phyloP scores from a whole-genome alignment of 2,797 vertebrate genomes.

The Fistularia commersonii region DNA sequence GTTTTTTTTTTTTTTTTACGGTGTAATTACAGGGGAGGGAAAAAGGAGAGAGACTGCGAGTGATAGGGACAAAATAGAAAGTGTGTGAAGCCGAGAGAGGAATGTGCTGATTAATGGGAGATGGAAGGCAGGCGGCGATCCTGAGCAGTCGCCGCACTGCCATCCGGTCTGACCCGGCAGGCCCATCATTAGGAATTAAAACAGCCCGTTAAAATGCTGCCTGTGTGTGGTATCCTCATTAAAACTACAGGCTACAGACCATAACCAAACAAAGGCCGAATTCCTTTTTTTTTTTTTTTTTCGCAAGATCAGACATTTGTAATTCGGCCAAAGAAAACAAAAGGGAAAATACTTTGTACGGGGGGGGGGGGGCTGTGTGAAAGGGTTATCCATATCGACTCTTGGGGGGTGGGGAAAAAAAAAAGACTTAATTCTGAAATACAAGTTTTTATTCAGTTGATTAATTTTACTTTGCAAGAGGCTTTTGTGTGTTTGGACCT shows the following conservation, averaged over 20 bases:
- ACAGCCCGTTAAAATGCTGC: constrained; percentile 62
- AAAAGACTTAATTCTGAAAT: no score
- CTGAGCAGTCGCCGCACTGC: constrained; percentile 62
- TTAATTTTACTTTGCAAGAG: no score
- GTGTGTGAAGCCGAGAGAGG: constrained; percentile 43
- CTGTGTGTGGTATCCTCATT: constrained; percentile 63
- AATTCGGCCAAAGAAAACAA: constrained; percentile 27
- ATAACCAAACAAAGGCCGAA: no score
- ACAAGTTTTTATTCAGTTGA: no score
- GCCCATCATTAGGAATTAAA: constrained; percentile 68
- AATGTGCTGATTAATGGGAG: constrained; percentile 68
- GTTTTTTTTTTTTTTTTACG: constrained; percentile 53
- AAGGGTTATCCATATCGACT: no score
- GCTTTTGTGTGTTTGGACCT: no score
- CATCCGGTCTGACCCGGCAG: constrained; percentile 46
- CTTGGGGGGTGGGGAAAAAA: no score
- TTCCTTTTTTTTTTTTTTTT: no score
- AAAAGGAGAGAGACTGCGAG: constrained; percentile 40
- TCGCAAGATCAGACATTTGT: constrained; percentile 41
- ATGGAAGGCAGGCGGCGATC: constrained; percentile 57
- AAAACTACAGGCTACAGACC: constrained; percentile 59
- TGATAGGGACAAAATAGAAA: constrained; percentile 49
- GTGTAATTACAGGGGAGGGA: constrained; percentile 63
- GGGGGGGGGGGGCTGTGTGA: no score
- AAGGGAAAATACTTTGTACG: not conserved